Base-by-base conservation (phyloP, 2,888 invertebrate genomes). In the Drosophila gaucha region DNA sequence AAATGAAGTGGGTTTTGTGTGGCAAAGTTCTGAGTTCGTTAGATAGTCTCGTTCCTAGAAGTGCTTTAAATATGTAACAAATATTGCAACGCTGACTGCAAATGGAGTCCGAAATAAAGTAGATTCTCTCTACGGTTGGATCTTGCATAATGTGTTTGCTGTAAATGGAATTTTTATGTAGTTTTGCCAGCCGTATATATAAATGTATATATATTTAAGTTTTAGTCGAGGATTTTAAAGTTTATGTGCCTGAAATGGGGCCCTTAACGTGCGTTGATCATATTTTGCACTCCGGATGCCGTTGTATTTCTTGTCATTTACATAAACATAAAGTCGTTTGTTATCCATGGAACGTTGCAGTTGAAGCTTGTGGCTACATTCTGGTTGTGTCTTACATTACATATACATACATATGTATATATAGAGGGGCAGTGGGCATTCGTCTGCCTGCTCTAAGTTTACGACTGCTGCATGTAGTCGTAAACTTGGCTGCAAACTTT, bases 281-380 rank as follows among this genome's bases (percentile, higher is more conserved):
- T 82, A 87, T 80, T 82, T 87, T 78, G 88, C 82, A 82, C 82
- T 82, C 88, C 82, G 85, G 67, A 70, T 69, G 80, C 50, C 57
- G 54, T 60, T 85, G 67, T 80, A 70, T 16, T 60, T 22, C 47
- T 57, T 66, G 67, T 63, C 52, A 87, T 87, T 87, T 87, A 78
- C 82, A 85, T 87, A 87, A 85, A 74, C 82, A 82, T 85, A 84
- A 87, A 82, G 78, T 84, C 82, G 62, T 66, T 69, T 64, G 74
- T 82, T 78, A 75, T 77, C 67, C 71, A 66, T 62, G 57, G 35
- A 63, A 52, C 70, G 63, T 30, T 51, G 51, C 39, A 51, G 36
- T 20, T 14, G 50, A 64, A 63, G 68, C 43, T 6, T 44, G 30
- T 31, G 28, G 33, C 41, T n/a, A 44, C 30, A 58, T 24, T 38